Evolutionary conservation across 2,888 invertebrate species (phyloP).

Genomic region (Scaeva pyrastri): DNA sequence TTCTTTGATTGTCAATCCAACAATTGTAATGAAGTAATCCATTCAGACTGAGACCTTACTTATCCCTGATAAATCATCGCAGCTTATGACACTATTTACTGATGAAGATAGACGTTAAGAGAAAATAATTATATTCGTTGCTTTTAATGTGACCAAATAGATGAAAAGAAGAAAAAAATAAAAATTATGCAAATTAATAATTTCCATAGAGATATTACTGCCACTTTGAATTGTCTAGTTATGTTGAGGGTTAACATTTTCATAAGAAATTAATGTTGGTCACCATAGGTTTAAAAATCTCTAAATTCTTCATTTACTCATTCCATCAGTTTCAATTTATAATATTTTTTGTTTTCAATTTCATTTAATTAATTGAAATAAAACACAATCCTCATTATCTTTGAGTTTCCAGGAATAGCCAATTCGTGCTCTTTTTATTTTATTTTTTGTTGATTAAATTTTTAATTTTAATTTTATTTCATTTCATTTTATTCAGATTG

Average conservation of each 20-base stretch:
- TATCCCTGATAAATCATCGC: slow-evolving; percentile 22
- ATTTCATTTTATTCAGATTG: slow-evolving; percentile 55
- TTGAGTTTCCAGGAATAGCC: neutral
- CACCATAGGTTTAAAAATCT: neutral
- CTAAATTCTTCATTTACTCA: slow-evolving; percentile 2
- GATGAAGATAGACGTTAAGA: slow-evolving; percentile 1
- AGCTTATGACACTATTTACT: slow-evolving; percentile 4
- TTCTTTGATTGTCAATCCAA: slow-evolving; percentile 14
- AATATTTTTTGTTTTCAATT: neutral
- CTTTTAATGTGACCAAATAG: neutral
- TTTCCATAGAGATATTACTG: neutral
- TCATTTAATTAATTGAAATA: neutral
- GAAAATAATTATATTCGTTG: neutral
- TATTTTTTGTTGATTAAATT: neutral
- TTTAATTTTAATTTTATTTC: neutral
- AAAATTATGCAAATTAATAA: slow-evolving; percentile 9
- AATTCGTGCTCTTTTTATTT: slow-evolving; percentile 1
- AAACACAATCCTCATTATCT: slow-evolving; percentile 17
- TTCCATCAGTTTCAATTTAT: slow-evolving; percentile 7
- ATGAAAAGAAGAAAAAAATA: neutral
- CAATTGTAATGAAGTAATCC: slow-evolving; percentile 30
- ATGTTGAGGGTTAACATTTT: neutral
- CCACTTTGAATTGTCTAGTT: neutral
- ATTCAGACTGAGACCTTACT: slow-evolving; percentile 18
- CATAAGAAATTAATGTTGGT: neutral